Evolutionary conservation across 2,113 vertebrate species (phyloP).

Genomic region (Caretta caretta): DNA sequence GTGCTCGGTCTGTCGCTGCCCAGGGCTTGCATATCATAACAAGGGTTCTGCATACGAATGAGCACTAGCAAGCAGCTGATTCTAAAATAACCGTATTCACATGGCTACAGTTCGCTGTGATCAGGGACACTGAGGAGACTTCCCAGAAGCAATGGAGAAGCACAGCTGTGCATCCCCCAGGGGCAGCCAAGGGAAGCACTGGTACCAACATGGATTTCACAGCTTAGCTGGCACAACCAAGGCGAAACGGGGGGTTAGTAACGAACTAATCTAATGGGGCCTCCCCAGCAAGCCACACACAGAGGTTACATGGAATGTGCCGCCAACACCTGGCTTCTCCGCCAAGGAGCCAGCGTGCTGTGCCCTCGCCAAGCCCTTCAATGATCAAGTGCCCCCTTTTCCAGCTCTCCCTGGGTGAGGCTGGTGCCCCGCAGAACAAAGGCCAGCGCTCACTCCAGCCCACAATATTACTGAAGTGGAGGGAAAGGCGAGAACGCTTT

Average conservation of each 20-base stretch:
- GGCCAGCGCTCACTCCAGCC: background rate
- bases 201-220: conserved; percentile 47
- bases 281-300: conserved; percentile 3
- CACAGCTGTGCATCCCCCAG: background rate
- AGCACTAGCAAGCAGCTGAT: background rate
- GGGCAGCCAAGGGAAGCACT: background rate
- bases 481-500: background rate
- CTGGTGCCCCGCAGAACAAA: conserved; percentile 50
- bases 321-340: rapidly evolving
- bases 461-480: background rate
- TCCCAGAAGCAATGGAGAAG: rapidly evolving
- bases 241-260: background rate
- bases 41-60: background rate
- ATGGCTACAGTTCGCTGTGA: conserved; percentile 43
- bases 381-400: background rate
- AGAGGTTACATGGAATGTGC: background rate
- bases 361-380: background rate
- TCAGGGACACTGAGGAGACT: background rate
- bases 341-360: background rate
- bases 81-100: conserved; percentile 39
- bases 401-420: conserved; percentile 1
- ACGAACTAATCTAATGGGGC: background rate
- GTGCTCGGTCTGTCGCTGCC: background rate
- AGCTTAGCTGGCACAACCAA: conserved; percentile 41
- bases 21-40: background rate